Evolutionary conservation across 2,113 vertebrate species (phyloP).

Genomic region (Perca flavescens): DNA sequence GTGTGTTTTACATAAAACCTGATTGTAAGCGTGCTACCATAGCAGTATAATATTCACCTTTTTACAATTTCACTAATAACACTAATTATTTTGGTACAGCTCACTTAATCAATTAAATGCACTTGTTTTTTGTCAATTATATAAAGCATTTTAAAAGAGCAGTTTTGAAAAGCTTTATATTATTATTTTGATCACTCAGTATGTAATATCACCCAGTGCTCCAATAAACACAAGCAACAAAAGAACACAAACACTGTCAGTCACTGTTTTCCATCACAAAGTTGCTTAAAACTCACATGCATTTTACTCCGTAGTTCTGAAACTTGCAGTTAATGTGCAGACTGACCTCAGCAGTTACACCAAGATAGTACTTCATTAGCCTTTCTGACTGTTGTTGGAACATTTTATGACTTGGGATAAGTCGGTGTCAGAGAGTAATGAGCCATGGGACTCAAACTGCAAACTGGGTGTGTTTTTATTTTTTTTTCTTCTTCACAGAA

Average conservation of each 20-base stretch:
- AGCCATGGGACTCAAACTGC: conserved; percentile 21
- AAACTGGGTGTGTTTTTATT: conserved; percentile 18
- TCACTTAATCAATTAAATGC: neutral
- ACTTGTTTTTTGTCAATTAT: neutral
- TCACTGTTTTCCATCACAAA: neutral
- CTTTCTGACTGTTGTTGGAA: conserved; percentile 26
- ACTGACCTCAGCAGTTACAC: conserved; percentile 7
- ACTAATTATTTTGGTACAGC: neutral
- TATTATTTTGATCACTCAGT: neutral
- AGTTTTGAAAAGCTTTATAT: neutral
- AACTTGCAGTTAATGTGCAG: neutral
- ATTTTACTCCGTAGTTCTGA: neutral
- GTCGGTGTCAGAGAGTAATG: conserved; percentile 39
- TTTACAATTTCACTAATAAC: conserved; percentile 1
- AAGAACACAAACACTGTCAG: neutral
- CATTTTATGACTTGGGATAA: conserved; percentile 5
- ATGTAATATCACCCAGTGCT: neutral
- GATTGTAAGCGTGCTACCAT: too few species aligned
- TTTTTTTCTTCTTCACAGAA: conserved; percentile 4
- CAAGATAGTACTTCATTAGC: conserved; percentile 25
- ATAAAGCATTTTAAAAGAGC: neutral
- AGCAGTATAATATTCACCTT: too few species aligned
- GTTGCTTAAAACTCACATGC: neutral
- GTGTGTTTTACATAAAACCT: too few species aligned
- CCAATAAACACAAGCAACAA: neutral